Evolutionary conservation across 2,797 vertebrate species (phyloP).

Genomic region (Botia kubotai): DNA sequence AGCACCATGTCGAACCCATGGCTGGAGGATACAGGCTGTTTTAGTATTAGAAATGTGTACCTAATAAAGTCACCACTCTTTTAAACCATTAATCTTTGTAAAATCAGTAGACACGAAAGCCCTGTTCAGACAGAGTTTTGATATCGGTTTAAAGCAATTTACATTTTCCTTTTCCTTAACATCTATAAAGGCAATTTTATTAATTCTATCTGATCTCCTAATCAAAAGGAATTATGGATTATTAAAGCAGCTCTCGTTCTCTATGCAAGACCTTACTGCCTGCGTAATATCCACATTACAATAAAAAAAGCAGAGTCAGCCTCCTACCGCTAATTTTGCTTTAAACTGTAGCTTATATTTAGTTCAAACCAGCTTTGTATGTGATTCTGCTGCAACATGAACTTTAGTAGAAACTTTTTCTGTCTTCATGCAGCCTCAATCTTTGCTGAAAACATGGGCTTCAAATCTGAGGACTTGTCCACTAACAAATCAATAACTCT

Average conservation of each 20-base stretch:
- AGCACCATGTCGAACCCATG: too few relatives aligned
- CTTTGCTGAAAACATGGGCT: slow-evolving; percentile 96
- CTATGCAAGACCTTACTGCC: not conserved
- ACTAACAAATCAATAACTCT: slow-evolving; percentile 81
- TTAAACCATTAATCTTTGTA: slow-evolving; percentile 4
- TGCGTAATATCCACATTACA: slow-evolving; percentile 13
- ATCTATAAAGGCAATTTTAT: not conserved
- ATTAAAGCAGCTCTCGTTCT: not conserved
- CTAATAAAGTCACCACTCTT: not conserved
- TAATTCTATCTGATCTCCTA: not conserved
- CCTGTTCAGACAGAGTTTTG: not conserved
- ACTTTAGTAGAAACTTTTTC: slow-evolving; percentile 21
- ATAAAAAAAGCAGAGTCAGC: slow-evolving; percentile 14
- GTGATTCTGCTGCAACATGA: not conserved
- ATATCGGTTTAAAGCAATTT: not conserved
- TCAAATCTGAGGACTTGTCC: slow-evolving; percentile 88
- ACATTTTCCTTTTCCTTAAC: not conserved
- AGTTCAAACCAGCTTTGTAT: slow-evolving; percentile 1
- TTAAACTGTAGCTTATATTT: slow-evolving; percentile 1
- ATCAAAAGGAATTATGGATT: slow-evolving; percentile 30
- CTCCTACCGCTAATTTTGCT: not conserved
- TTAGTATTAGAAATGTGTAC: not conserved
- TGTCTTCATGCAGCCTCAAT: slow-evolving; percentile 70
- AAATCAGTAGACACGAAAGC: not conserved
- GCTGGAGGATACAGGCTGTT: not conserved